Conservation (phyloP, 2,113 vertebrate species). For the Tenrec ecaudatus region DNA sequence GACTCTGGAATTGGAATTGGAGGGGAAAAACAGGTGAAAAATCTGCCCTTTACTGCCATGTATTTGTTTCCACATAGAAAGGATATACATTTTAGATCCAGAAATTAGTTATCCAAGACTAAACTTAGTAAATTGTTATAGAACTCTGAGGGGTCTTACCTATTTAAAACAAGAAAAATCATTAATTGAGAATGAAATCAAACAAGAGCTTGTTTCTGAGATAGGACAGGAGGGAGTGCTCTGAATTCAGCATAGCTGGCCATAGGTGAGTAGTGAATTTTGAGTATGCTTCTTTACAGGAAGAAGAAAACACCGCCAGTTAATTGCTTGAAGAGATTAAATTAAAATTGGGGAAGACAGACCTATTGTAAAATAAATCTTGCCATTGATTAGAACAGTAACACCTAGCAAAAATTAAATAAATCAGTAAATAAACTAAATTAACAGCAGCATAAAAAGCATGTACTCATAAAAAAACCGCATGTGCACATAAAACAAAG, state of each 20-base stretch:
- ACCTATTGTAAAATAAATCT: no score
- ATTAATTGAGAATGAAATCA: constrained; percentile 7
- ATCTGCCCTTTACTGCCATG: no score
- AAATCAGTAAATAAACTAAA: not conserved
- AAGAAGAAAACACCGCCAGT: not conserved
- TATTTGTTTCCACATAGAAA: no score
- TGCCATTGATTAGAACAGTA: not conserved
- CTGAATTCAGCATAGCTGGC: no score
- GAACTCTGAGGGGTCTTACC: not conserved
- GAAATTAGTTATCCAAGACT: no score
- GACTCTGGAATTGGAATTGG: no score
- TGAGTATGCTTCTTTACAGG: not conserved
- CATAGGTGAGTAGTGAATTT: not conserved
- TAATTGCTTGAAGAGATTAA: not conserved
- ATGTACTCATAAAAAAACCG: not conserved
- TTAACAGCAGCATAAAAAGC: not conserved
- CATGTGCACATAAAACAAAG: not conserved
- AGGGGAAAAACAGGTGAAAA: no score
- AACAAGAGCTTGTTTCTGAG: no score
- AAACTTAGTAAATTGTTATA: not conserved
- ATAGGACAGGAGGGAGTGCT: no score
- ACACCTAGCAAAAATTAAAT: not conserved
- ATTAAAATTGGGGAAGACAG: not conserved
- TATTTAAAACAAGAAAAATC: not conserved
- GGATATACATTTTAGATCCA: no score